Conservation (phyloP, 23 tunicate genomes). For the Styela clava region DNA sequence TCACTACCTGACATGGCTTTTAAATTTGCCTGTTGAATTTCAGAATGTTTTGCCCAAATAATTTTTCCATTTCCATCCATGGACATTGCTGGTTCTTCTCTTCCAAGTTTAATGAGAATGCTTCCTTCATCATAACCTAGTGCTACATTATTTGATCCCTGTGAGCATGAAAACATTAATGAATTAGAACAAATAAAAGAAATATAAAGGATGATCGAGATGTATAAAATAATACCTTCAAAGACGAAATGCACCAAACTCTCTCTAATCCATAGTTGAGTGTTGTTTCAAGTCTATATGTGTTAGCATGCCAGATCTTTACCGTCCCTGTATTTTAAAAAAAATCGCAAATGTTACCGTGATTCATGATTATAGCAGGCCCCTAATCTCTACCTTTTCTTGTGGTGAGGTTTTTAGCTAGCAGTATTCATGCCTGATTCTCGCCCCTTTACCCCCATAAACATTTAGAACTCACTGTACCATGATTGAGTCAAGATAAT, state of each 20-base stretch:
- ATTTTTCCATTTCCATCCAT: conserved; percentile 97
- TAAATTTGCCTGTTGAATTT: conserved; percentile 92
- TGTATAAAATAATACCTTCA: conserved; percentile 56
- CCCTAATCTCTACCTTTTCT: too few relatives aligned
- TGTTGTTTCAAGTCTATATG: conserved; percentile 90
- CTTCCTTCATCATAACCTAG: conserved; percentile 99
- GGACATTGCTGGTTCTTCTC: conserved; percentile 99
- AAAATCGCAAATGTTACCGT: not conserved
- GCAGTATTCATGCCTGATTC: too few relatives aligned
- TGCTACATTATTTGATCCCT: conserved; percentile 95
- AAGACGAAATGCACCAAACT: conserved; percentile 84
- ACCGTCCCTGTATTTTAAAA: conserved; percentile 47
- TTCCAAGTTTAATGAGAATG: conserved; percentile 94
- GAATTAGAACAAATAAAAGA: too few relatives aligned
- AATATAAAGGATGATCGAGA: not conserved
- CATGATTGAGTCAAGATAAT: too few relatives aligned
- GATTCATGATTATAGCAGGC: not conserved
- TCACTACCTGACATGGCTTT: conserved; percentile 72
- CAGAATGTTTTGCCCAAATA: conserved; percentile 99
- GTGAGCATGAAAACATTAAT: too few relatives aligned
- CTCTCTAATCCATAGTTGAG: conserved; percentile 94
- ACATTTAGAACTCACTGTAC: too few relatives aligned
- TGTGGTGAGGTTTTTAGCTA: too few relatives aligned
- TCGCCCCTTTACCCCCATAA: too few relatives aligned
- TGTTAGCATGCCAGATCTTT: conserved; percentile 96